Conservation (phyloP, 1,140 invertebrate genomes). For the Drosophila nigromelanica region DNA sequence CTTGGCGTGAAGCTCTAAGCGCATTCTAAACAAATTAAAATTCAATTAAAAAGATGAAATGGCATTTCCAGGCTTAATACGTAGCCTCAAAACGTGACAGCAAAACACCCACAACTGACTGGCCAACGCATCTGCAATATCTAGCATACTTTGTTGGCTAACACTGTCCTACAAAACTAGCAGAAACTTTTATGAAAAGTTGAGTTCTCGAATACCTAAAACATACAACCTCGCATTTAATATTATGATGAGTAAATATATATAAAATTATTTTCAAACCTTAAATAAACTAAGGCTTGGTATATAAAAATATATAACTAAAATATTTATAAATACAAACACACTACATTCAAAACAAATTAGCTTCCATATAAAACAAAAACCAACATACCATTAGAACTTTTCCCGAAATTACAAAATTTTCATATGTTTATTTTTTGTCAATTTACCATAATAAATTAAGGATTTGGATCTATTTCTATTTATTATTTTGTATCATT, state of each 20-base stretch:
- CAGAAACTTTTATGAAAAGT: neutral
- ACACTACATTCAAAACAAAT: too few species aligned
- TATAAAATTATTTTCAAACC: too few species aligned
- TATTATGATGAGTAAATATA: neutral
- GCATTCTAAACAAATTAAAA: constrained; percentile 84
- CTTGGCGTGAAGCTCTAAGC: constrained; percentile 64
- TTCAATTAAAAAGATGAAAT: constrained; percentile 84
- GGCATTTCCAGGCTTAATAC: constrained; percentile 70
- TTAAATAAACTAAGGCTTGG: too few species aligned
- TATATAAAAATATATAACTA: neutral
- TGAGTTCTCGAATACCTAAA: neutral
- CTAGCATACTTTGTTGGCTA: neutral
- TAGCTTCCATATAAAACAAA: too few species aligned
- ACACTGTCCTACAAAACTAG: constrained; percentile 15
- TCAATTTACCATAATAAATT: too few species aligned
- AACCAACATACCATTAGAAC: too few species aligned
- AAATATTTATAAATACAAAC: too few species aligned
- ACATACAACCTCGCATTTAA: neutral
- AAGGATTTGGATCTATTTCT: too few species aligned
- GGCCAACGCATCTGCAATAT: constrained; percentile 16
- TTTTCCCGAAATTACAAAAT: too few species aligned
- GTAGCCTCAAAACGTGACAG: constrained; percentile 17
- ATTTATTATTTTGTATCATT: neutral
- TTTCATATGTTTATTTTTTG: too few species aligned
- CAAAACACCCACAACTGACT: constrained; percentile 3